Base-by-base conservation (phyloP, 2,113 vertebrate genomes). In the Ovibos moschatus region DNA sequence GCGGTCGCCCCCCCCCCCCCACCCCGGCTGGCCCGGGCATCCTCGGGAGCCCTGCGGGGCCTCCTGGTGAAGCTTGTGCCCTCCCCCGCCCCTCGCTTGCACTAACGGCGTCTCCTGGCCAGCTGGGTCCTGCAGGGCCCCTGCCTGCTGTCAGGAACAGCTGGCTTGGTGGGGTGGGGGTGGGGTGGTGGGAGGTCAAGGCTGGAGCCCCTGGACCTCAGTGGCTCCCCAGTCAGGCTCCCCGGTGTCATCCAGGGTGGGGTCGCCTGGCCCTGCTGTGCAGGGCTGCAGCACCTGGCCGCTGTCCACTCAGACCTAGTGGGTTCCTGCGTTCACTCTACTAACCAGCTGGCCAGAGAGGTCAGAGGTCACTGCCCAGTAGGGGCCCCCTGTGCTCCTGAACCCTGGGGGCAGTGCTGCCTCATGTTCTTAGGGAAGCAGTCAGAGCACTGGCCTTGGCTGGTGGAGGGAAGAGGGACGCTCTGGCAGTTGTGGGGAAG, bases 291-390 rank as follows among this genome's bases (percentile, higher is more conserved):
- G 14, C 17, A 28, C 81, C 90, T 55, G 36, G 82, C 55, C 25
- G 19, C 67, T 58, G 15, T 43, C 67, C 84, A 50, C 74, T 62
- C 51, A n/a, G 19, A 23, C 51, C 51, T 28, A 25, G 3, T 7
- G 64, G 82, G 64, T 71, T 89, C 33, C 36, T 81, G 87, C 43
- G 19, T 89, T 96, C 53, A 92, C 47, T 90, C 89, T 67, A 94
- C 97, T 98, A 98, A 98, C 95, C 43, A 40, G 58, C 78, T 93
- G 93, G 94, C 96, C 95, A 45, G 84, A 89, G 84, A 93, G 97
- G 96, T 96, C 94, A 96, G 98, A 98, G 97, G 97, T 97, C 97
- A 60, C 83, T 86, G 71, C n/a, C 43, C 62, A 12, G 82, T 2
- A 43, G 71, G 57, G 50, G 17, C n/a, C n/a, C n/a, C n/a, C 0